Percentiles rank a stretch among this genome's conserved stretches.
These are phyloP conservation scores for Urosaurus nigricauda DNA, from an alignment of 2,797 vertebrate genomes.

Conservation along the genomic window DNA sequence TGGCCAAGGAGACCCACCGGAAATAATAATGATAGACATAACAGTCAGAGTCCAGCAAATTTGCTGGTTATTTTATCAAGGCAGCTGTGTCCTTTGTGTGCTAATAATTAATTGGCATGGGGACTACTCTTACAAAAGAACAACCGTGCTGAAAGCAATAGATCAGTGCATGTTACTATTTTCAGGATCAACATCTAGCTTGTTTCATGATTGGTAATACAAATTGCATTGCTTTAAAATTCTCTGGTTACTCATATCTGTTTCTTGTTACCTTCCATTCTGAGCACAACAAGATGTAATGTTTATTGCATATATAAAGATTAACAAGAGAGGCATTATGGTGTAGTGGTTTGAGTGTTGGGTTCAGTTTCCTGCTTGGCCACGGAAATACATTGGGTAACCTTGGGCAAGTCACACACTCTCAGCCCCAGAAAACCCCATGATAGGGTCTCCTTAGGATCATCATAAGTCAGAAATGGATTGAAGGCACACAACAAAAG, in stretches of 20 bases:
- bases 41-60: conserved; percentile 20
- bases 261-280: background rate
- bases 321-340: background rate
- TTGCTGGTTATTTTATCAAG: conserved; percentile 24
- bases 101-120: background rate
- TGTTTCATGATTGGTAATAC: background rate
- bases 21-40: conserved; percentile 6
- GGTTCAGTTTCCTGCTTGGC: too few species aligned
- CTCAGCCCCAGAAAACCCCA: too few species aligned
- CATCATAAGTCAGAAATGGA: too few species aligned
- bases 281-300: background rate
- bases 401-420: too few species aligned
- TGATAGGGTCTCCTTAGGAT: too few species aligned
- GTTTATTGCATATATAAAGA: background rate
- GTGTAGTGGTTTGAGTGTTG: too few species aligned
- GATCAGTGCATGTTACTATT: conserved; percentile 1
- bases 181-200: conserved; percentile 25
- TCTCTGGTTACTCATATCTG: background rate
- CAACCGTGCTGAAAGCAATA: background rate
- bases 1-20: conserved; percentile 2
- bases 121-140: background rate
- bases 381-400: too few species aligned
- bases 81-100: conserved; percentile 14
- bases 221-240: background rate
- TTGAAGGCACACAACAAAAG: too few species aligned